Conservation (phyloP, 2,888 invertebrate genomes). For the Amphipoea lucens region DNA sequence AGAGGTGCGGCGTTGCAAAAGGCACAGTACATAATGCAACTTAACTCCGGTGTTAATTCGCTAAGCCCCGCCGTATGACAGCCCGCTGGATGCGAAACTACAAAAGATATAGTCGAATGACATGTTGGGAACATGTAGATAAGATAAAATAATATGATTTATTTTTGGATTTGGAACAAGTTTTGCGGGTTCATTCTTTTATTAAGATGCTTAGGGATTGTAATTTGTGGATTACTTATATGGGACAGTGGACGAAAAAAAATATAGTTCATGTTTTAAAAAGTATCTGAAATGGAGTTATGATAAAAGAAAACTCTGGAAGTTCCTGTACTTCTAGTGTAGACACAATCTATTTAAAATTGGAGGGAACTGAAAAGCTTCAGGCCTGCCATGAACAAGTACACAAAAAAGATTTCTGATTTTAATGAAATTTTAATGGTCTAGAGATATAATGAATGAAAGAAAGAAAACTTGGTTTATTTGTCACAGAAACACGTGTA, state of each 20-base stretch:
- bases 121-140: conserved; percentile 71
- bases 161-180: not conserved
- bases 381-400: not conserved
- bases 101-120: conserved; percentile 82
- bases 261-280: not conserved
- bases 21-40: conserved; percentile 77
- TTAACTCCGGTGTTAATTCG: conserved; percentile 87
- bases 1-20: conserved; percentile 76
- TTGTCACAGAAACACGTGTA: too few species aligned
- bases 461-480: too few species aligned
- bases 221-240: not conserved
- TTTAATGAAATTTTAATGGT: too few species aligned
- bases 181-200: not conserved
- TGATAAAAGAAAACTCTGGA: not conserved
- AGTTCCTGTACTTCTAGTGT: not conserved
- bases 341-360: not conserved
- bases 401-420: not conserved
- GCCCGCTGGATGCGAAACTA: conserved; percentile 83
- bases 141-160: conserved; percentile 33
- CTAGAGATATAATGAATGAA: too few species aligned
- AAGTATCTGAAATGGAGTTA: not conserved
- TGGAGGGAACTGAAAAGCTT: not conserved
- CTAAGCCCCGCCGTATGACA: conserved; percentile 85
- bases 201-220: not conserved
- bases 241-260: not conserved